Percentiles rank a stretch among this genome's conserved stretches.
Evolutionary conservation across 1,140 invertebrate genomes (phyloP).

Genomic region (Papilio aristodemus): DNA sequence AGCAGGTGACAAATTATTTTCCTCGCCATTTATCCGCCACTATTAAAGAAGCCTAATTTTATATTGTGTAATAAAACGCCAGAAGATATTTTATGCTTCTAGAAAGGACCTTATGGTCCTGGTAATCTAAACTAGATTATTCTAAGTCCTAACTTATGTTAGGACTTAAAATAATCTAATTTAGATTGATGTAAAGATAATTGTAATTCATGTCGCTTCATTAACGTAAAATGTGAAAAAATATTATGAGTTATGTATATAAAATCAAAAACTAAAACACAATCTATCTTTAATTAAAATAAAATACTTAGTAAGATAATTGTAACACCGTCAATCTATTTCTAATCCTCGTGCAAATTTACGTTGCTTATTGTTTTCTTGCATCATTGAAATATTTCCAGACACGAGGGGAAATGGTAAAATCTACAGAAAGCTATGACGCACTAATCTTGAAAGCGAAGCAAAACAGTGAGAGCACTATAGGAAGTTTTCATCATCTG

Average conservation of each 20-base stretch:
- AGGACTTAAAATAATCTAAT: constrained; percentile 30
- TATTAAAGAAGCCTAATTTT: constrained; percentile 30
- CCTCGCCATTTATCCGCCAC: constrained; percentile 15
- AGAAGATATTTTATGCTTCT: constrained; percentile 19
- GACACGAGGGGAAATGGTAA: constrained; percentile 18
- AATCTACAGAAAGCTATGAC: constrained; percentile 19
- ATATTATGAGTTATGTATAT: not conserved
- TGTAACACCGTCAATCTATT: no score
- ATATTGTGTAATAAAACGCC: constrained; percentile 24
- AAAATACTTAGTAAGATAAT: no score
- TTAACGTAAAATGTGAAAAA: not conserved
- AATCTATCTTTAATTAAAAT: no score
- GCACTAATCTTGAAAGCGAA: constrained; percentile 40
- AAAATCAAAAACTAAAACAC: no score
- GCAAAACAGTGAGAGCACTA: constrained; percentile 53
- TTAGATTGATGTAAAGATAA: constrained; percentile 26
- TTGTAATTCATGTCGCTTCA: constrained; percentile 20
- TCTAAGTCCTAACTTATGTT: constrained; percentile 14
- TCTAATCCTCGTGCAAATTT: no score
- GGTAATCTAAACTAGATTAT: no score
- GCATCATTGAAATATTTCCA: constrained; percentile 12
- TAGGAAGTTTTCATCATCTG: constrained; percentile 60
- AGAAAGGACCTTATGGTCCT: no score
- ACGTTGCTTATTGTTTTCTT: not conserved
- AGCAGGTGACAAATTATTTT: constrained; percentile 9